Percentiles rank a stretch among this genome's conserved stretches.
phyloP scores from a whole-genome alignment of 2,113 vertebrate genomes.

The Brienomyrus longianalis region DNA sequence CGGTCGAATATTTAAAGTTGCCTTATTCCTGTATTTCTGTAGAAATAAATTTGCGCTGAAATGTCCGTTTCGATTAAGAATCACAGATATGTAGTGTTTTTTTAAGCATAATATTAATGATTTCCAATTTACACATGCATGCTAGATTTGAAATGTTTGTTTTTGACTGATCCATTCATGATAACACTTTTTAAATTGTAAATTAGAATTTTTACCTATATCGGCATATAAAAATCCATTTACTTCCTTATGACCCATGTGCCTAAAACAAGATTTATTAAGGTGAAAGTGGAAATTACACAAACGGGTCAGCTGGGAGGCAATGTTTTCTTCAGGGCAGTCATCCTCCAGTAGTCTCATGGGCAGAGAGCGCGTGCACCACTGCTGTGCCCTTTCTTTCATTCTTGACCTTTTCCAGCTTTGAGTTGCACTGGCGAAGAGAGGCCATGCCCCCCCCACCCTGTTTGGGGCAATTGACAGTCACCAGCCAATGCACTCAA shows the following conservation, averaged over 20 bases:
- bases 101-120: background rate
- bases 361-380: background rate
- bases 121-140: background rate
- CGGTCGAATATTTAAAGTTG: background rate
- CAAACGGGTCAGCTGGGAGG: background rate
- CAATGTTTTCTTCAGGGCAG: background rate
- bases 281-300: background rate
- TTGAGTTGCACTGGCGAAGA: background rate
- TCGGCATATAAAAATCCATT: background rate
- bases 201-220: background rate
- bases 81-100: background rate
- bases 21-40: background rate
- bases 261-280: background rate
- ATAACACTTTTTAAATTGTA: background rate
- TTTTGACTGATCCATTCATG: background rate
- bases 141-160: background rate
- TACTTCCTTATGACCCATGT: background rate
- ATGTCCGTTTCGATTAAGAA: background rate
- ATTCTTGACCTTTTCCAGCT: background rate
- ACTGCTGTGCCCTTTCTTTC: background rate
- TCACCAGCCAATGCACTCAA: background rate
- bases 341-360: background rate
- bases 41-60: background rate
- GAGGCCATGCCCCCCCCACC: background rate
- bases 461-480: background rate